Evolutionary conservation across 2,797 vertebrate species (phyloP).

Genomic region (Octomys mimax): DNA sequence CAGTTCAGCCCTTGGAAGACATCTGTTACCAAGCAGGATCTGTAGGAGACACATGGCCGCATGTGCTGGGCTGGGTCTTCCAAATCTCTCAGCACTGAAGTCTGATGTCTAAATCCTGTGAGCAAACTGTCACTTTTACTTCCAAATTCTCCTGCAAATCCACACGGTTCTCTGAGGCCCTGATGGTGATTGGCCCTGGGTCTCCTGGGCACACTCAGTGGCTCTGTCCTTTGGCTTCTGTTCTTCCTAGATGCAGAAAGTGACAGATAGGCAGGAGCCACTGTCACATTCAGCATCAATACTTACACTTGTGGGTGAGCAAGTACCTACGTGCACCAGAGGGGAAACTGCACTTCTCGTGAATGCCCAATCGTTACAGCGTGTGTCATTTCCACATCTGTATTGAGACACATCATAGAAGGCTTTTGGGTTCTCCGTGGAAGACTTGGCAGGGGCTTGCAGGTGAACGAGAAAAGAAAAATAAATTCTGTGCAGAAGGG

Average conservation of each 20-base stretch:
- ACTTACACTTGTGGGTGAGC: constrained; percentile 84
- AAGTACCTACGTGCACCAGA: constrained; percentile 83
- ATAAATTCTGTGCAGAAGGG: too few species aligned
- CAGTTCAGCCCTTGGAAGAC: constrained; percentile 79
- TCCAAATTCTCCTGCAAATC: constrained; percentile 79
- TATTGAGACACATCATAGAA: constrained; percentile 88
- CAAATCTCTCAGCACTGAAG: constrained; percentile 75
- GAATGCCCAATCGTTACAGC: constrained; percentile 90
- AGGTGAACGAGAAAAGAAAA: constrained; percentile 79
- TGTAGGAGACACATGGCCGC: constrained; percentile 67
- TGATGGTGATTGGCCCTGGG: not conserved
- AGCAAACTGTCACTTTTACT: constrained; percentile 82
- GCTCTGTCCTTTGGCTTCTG: constrained; percentile 75
- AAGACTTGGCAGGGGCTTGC: constrained; percentile 86
- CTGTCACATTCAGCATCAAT: constrained; percentile 74
- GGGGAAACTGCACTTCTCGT: constrained; percentile 89
- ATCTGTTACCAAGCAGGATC: constrained; percentile 75
- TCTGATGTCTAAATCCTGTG: constrained; percentile 78
- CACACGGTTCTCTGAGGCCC: constrained; percentile 63
- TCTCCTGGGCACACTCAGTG: not conserved
- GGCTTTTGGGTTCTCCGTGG: constrained; percentile 84
- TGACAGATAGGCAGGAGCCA: constrained; percentile 74
- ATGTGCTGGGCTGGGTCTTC: constrained; percentile 75
- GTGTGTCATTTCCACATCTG: constrained; percentile 88
- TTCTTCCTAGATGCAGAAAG: constrained; percentile 63